Evolutionary conservation across 2,888 invertebrate species (phyloP).

Genomic region (Cyaniris semiargus): DNA sequence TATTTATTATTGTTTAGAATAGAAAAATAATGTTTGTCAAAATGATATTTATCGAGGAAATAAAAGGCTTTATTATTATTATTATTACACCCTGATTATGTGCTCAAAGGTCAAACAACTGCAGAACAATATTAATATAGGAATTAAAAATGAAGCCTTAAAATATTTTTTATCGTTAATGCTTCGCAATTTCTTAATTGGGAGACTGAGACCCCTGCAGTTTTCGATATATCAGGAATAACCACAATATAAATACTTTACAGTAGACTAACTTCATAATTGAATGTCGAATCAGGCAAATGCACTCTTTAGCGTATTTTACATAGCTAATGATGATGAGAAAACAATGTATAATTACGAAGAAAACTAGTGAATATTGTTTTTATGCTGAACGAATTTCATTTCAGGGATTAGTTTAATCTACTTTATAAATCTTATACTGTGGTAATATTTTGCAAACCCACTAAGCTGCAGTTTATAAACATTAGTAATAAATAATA

Average conservation of each 20-base stretch:
- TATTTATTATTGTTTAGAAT: too few species aligned
- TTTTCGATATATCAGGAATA: background rate
- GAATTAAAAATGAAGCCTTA: background rate
- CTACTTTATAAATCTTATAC: background rate
- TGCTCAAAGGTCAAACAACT: background rate
- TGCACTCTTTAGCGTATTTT: background rate
- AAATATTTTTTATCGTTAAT: background rate
- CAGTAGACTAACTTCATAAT: background rate
- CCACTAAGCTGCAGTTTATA: background rate
- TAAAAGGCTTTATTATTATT: too few species aligned
- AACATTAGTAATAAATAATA: conserved; percentile 8
- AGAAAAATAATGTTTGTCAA: too few species aligned
- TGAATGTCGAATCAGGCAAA: background rate
- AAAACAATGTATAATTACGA: too few species aligned
- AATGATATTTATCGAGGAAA: too few species aligned
- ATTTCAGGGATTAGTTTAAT: background rate
- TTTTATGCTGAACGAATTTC: background rate
- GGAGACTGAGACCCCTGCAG: background rate
- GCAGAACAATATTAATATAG: background rate
- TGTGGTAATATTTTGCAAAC: background rate
- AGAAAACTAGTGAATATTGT: background rate
- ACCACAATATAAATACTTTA: background rate
- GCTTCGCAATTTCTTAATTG: background rate
- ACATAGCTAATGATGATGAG: too few species aligned
- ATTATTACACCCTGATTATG: too few species aligned